A percentile compares a stretch with the other conserved stretches of the same genome.
These are phyloP conservation scores for human (Homo sapiens) DNA, from an alignment of 2,113 vertebrate species.

Conservation along the genomic window DNA sequence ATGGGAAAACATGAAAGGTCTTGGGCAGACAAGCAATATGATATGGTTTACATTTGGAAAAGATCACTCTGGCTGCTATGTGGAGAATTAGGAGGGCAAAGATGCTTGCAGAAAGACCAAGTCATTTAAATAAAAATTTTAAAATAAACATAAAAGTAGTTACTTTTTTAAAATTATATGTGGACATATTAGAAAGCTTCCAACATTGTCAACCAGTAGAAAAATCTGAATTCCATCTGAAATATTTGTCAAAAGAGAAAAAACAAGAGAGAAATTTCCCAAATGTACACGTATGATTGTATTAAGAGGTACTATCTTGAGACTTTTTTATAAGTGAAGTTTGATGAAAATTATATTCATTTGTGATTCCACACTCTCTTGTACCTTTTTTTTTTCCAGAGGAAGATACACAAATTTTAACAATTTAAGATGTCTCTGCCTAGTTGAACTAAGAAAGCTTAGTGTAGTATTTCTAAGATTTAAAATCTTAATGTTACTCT, in stretches of 20 bases:
- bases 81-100: neutral
- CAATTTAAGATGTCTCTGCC: neutral
- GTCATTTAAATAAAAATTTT: neutral
- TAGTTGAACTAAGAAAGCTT: neutral
- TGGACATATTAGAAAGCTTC: neutral
- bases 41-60: neutral
- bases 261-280: neutral
- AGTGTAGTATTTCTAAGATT: neutral
- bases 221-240: neutral
- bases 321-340: neutral
- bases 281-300: neutral
- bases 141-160: neutral
- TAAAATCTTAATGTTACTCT: neutral
- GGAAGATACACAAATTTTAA: neutral
- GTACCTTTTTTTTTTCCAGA: neutral
- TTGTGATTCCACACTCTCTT: neutral
- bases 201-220: neutral
- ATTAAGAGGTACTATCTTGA: neutral
- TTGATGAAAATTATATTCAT: neutral
- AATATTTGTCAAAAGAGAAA: neutral
- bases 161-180: neutral
- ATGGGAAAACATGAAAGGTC: neutral
- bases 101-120: neutral
- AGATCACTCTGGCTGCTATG: neutral
- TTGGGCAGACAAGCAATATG: neutral